phyloP scores from a whole-genome alignment of 2,888 invertebrate species.

The Campaea margaritaria region DNA sequence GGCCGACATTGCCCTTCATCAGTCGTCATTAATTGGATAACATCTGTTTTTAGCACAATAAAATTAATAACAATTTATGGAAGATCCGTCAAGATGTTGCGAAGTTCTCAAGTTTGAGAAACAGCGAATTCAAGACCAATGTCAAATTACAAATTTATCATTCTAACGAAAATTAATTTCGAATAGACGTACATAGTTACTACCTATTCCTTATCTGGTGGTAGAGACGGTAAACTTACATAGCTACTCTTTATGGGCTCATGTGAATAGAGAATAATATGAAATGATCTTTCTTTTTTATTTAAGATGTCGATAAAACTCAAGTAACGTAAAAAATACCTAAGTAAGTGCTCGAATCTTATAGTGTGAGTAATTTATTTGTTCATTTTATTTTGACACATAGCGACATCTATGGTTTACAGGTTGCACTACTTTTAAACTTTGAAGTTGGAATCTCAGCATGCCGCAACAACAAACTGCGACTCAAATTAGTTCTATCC shows the following conservation, averaged over 20 bases:
- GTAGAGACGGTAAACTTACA: no score
- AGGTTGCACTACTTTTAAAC: not conserved
- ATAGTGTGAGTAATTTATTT: no score
- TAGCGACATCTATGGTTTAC: constrained; percentile 21
- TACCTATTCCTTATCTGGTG: no score
- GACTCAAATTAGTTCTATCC: not conserved
- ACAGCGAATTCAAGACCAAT: constrained; percentile 36
- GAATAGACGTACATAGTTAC: not conserved
- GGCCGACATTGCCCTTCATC: constrained; percentile 31
- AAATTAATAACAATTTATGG: constrained; percentile 14
- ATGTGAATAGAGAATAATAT: no score
- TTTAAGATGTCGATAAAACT: no score
- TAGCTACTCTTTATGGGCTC: no score
- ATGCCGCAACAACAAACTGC: not conserved
- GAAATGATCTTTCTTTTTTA: no score
- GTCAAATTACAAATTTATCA: constrained; percentile 22
- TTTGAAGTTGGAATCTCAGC: constrained; percentile 1
- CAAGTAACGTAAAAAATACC: no score
- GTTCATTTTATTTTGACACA: no score
- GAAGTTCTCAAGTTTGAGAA: constrained; percentile 31
- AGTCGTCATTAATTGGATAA: constrained; percentile 25
- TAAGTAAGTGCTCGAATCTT: no score
- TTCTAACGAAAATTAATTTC: not conserved
- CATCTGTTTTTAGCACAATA: constrained; percentile 27
- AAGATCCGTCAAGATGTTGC: constrained; percentile 19